phyloP scores from a whole-genome alignment of 2,113 vertebrate species.

The Dasyprocta punctata region DNA sequence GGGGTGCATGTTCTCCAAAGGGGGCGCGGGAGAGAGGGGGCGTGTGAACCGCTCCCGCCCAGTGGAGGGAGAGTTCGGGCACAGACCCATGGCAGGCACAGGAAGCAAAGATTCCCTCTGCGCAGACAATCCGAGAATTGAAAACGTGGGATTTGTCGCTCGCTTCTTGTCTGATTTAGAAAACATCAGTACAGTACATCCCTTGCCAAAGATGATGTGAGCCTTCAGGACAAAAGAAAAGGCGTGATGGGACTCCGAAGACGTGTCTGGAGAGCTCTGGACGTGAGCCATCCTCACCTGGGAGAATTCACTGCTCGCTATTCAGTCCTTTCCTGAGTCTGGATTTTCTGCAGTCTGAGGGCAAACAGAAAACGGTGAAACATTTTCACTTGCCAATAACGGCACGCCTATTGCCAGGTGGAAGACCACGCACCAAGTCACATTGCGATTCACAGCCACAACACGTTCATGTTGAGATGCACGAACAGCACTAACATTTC shows the following conservation, averaged over 20 bases:
- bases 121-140: slow-evolving; percentile 25
- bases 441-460: not conserved
- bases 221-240: slow-evolving; percentile 60
- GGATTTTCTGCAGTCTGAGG: slow-evolving; percentile 8
- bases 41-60: no score
- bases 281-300: not conserved
- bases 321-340: not conserved
- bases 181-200: not conserved
- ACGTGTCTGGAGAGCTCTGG: slow-evolving; percentile 42
- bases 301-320: not conserved
- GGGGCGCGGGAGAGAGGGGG: not conserved
- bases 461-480: not conserved
- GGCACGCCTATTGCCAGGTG: not conserved
- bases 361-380: slow-evolving; percentile 21
- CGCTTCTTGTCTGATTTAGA: slow-evolving; percentile 42
- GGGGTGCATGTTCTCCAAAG: not conserved
- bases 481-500: not conserved
- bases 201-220: slow-evolving; percentile 77
- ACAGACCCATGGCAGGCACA: not conserved
- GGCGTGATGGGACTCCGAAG: slow-evolving; percentile 67
- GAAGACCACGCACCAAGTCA: not conserved
- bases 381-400: not conserved
- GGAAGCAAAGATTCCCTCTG: not conserved
- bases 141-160: slow-evolving; percentile 44
- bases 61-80: no score